phyloP scores from a whole-genome alignment of 2,113 vertebrate genomes.

The Thymallus thymallus region DNA sequence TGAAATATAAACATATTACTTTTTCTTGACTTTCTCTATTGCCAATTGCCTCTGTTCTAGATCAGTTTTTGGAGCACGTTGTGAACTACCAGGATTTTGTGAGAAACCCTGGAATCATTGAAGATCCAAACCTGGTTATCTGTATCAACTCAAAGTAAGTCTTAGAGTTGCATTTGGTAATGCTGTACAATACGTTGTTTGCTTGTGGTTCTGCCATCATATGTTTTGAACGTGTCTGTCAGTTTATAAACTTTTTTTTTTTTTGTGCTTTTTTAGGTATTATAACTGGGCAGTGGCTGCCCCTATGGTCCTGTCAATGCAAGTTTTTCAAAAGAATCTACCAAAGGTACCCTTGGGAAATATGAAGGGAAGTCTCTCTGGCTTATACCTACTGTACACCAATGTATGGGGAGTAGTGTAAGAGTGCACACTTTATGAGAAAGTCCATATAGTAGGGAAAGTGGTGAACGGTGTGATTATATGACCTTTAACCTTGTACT shows the following conservation, averaged over 20 bases:
- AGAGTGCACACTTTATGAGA: too few species aligned
- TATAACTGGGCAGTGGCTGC: slow-evolving; percentile 81
- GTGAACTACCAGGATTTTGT: slow-evolving; percentile 86
- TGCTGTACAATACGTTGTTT: too few species aligned
- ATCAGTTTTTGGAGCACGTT: slow-evolving; percentile 83
- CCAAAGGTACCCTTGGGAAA: slow-evolving; percentile 85
- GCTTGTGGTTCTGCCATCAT: too few species aligned
- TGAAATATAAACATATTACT: too few species aligned
- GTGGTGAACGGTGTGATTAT: not conserved
- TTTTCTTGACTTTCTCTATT: too few species aligned
- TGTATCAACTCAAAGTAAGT: slow-evolving; percentile 88
- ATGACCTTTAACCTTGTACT: not conserved
- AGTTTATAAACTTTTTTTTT: too few species aligned
- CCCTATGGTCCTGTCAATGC: slow-evolving; percentile 89
- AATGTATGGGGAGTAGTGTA: too few species aligned
- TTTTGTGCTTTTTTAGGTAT: too few species aligned
- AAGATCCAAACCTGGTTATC: slow-evolving; percentile 90
- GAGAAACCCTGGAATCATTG: slow-evolving; percentile 85
- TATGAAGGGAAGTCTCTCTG: too few species aligned
- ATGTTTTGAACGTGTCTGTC: too few species aligned
- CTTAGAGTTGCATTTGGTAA: too few species aligned
- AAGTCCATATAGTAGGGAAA: not conserved
- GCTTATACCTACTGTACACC: too few species aligned
- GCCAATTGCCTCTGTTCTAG: slow-evolving; percentile 57
- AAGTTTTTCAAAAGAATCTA: slow-evolving; percentile 88